A percentile compares a stretch with the other conserved stretches of the same genome.
Conservation (phyloP, 2,113 vertebrate genomes). For the Lepidothrix coronata region DNA sequence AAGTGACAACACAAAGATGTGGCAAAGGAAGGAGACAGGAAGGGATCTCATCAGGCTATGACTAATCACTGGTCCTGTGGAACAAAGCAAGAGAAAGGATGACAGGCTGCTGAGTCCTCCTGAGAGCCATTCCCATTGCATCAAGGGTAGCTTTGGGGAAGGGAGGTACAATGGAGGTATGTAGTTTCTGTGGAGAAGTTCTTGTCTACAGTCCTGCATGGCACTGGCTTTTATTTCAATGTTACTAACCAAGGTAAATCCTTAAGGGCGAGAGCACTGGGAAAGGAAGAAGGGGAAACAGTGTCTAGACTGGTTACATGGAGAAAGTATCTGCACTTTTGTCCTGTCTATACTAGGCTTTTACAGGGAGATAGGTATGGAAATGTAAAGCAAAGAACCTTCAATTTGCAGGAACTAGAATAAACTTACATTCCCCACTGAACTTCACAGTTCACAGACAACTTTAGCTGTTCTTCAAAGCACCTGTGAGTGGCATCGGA, state of each 20-base stretch:
- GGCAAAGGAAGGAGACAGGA: slow-evolving; percentile 27
- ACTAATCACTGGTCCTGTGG: slow-evolving; percentile 5
- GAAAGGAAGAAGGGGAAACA: not conserved
- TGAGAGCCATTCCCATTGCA: not conserved
- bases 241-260: not conserved
- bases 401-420: not conserved
- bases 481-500: not conserved
- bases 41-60: not conserved
- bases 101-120: slow-evolving; percentile 30
- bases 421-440: not conserved
- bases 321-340: not conserved
- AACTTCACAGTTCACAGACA: not conserved
- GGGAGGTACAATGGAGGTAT: not conserved
- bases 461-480: not conserved
- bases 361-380: not conserved
- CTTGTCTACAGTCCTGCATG: not conserved
- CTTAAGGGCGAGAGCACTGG: not conserved
- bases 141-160: not conserved
- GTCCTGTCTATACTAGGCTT: not conserved
- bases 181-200: not conserved
- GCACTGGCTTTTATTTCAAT: not conserved
- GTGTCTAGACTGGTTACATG: not conserved
- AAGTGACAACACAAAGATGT: slow-evolving; percentile 22
- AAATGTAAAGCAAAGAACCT: not conserved
- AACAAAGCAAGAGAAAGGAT: slow-evolving; percentile 29